These are phyloP conservation scores for Ormyrus thymus DNA, from an alignment of 2,888 invertebrate genomes.

Conservation along the genomic window DNA sequence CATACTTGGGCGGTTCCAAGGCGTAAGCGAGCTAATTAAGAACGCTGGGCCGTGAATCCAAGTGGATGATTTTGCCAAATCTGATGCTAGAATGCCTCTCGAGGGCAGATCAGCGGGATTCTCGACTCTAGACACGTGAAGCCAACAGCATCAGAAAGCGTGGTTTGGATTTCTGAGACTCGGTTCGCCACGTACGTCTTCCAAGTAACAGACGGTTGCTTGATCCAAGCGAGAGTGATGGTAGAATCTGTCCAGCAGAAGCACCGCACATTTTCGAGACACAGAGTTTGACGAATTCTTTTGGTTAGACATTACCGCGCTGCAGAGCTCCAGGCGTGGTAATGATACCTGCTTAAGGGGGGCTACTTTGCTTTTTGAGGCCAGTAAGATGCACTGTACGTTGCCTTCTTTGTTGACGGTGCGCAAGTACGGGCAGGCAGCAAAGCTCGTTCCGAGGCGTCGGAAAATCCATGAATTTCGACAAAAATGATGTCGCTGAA, in stretches of 20 bases:
- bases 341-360: neutral
- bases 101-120: slow-evolving; percentile 1
- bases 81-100: slow-evolving; percentile 1
- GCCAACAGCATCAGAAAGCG: neutral
- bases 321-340: slow-evolving; percentile 5
- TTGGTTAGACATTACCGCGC: neutral
- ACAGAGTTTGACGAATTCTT: neutral
- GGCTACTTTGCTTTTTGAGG: slow-evolving; percentile 7
- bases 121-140: neutral
- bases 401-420: neutral
- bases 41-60: slow-evolving; percentile 6
- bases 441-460: neutral
- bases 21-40: neutral
- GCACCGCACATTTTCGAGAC: neutral
- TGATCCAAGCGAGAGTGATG: neutral
- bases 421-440: slow-evolving; percentile 8
- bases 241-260: neutral
- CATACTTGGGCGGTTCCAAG: neutral
- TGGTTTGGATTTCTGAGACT: neutral
- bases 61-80: neutral
- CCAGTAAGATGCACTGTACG: neutral
- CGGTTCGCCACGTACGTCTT: slow-evolving; percentile 3
- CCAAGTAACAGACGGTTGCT: neutral
- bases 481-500: neutral
- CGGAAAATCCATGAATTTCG: slow-evolving; percentile 1